Percentiles rank a stretch among this genome's conserved stretches.
Evolutionary conservation across 2,113 vertebrate species (phyloP).

Genomic region (Symphodus melops): DNA sequence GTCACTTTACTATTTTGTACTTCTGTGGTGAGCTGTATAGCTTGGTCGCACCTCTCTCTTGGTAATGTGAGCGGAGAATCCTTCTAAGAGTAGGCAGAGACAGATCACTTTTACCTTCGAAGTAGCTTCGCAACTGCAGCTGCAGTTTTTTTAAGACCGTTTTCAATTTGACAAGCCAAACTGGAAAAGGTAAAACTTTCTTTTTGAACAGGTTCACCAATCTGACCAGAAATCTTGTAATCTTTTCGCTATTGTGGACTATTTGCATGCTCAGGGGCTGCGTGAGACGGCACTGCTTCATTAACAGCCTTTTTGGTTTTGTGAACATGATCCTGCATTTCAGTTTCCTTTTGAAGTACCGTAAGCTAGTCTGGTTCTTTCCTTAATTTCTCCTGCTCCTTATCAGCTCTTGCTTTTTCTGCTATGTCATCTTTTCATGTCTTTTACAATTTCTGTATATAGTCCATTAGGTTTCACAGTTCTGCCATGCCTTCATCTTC

Average conservation of each 20-base stretch:
- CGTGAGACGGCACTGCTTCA: not conserved
- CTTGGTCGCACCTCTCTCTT: not conserved
- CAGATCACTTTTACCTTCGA: not conserved
- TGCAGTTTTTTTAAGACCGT: too few species aligned
- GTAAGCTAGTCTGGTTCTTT: not conserved
- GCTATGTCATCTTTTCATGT: not conserved
- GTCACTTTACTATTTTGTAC: not conserved
- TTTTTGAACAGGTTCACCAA: conserved; percentile 7
- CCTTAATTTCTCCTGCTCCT: not conserved
- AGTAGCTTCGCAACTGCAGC: not conserved
- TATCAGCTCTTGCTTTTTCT: too few species aligned
- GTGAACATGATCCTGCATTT: not conserved
- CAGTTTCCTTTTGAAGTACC: not conserved
- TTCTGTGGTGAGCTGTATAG: not conserved
- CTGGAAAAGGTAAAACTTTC: not conserved
- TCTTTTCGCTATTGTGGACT: conserved; percentile 8
- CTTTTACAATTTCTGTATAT: not conserved
- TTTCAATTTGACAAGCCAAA: too few species aligned
- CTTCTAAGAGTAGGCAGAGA: not conserved
- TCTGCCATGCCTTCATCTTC: not conserved
- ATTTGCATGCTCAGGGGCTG: not conserved
- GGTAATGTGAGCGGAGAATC: too few species aligned
- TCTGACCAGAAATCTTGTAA: conserved; percentile 18
- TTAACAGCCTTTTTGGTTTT: not conserved
- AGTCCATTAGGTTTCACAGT: not conserved